phyloP scores from a whole-genome alignment of 2,797 vertebrate species.

The Tamandua tetradactyla region DNA sequence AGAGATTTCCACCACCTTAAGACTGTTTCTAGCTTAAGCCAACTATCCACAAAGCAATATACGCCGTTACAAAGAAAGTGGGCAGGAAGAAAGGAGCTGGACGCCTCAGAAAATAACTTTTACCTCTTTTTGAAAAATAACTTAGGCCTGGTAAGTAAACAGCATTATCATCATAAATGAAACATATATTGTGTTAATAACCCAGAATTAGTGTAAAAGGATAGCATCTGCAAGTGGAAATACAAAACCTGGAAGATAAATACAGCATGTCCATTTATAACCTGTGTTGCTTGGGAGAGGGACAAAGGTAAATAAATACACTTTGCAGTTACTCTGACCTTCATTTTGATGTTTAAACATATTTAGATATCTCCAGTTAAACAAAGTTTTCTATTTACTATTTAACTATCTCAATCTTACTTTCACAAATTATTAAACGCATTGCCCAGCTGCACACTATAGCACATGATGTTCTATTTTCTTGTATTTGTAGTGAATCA shows the following conservation, averaged over 20 bases:
- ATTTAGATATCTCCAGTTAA: neutral
- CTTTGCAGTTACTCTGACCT: neutral
- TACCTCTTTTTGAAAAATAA: conserved; percentile 20
- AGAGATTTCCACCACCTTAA: neutral
- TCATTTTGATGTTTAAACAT: conserved; percentile 10
- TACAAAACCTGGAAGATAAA: neutral
- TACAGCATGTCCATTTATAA: neutral
- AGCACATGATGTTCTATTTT: neutral
- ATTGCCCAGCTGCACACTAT: neutral
- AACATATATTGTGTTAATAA: neutral
- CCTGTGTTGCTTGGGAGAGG: neutral
- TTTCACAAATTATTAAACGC: neutral
- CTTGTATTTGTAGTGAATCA: neutral
- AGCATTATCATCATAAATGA: neutral
- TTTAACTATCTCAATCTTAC: neutral
- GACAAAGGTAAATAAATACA: neutral
- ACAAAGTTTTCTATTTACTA: neutral
- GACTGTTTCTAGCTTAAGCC: neutral
- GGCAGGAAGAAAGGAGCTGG: neutral
- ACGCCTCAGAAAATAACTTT: neutral
- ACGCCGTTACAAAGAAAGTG: neutral
- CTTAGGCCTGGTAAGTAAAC: neutral
- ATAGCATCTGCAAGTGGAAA: neutral
- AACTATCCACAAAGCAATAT: neutral
- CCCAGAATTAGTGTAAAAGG: neutral